Evolutionary conservation across 2,113 vertebrate species (phyloP).

Genomic region (Grammomys surdaster): DNA sequence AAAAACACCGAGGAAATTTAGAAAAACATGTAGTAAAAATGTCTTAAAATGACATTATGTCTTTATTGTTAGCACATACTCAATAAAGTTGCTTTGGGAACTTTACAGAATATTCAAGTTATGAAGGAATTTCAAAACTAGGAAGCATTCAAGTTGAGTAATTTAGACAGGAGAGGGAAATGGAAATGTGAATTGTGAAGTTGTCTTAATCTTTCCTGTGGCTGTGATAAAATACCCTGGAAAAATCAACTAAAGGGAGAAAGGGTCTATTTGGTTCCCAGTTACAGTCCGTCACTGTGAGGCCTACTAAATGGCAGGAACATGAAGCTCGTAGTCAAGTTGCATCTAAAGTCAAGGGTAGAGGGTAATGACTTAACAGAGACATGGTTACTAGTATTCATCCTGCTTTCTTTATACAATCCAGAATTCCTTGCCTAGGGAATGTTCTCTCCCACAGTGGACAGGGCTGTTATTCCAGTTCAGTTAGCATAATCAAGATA

Average conservation of each 20-base stretch:
- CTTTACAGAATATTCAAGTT: conserved; percentile 37
- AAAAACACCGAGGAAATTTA: conserved; percentile 1
- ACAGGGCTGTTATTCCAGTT: background rate
- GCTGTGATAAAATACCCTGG: background rate
- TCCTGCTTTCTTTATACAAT: background rate
- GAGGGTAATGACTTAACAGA: background rate
- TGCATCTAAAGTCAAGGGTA: background rate
- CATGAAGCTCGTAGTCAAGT: too few relatives aligned
- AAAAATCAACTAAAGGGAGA: background rate
- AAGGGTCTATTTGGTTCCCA: background rate
- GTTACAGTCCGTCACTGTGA: background rate
- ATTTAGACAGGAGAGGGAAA: background rate
- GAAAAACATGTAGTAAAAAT: conserved; percentile 30
- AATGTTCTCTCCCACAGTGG: background rate
- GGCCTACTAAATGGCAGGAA: background rate
- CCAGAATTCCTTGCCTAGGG: background rate
- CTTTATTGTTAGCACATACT: background rate
- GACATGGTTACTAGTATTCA: background rate
- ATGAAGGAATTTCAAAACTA: conserved; percentile 22
- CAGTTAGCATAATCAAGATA: background rate
- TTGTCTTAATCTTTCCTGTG: background rate
- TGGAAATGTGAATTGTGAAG: background rate
- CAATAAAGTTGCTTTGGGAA: background rate
- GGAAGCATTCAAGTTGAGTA: background rate
- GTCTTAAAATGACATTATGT: conserved; percentile 47